Conservation (phyloP, 2,888 invertebrate species). For the Emmelina monodactyla region DNA sequence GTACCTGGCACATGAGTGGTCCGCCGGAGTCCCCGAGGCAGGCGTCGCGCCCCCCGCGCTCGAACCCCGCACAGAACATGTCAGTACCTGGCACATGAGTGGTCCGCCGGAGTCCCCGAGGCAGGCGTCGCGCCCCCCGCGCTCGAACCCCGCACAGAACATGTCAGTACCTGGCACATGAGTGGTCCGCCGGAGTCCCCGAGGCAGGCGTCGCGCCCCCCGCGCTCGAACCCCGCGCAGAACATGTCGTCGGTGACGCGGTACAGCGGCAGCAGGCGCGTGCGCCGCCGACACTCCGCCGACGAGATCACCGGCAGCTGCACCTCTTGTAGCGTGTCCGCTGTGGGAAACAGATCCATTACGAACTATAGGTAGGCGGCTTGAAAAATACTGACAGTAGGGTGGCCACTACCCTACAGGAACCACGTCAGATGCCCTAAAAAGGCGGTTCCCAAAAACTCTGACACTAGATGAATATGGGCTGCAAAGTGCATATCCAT, state of each 20-base stretch:
- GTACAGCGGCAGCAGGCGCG: conserved; percentile 77
- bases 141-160: conserved; percentile 83
- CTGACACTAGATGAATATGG: too few species aligned
- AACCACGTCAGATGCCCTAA: too few species aligned
- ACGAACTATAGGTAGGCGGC: not conserved
- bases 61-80: conserved; percentile 86
- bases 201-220: conserved; percentile 81
- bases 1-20: conserved; percentile 81
- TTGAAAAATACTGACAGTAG: not conserved
- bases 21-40: conserved; percentile 84
- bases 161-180: conserved; percentile 84
- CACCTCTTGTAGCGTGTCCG: conserved; percentile 84
- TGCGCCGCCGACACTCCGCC: conserved; percentile 76
- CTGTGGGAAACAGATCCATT: conserved; percentile 40
- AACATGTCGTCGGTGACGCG: conserved; percentile 83
- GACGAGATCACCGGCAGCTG: conserved; percentile 82
- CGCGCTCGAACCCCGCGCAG: conserved; percentile 81
- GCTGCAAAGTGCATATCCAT: too few species aligned
- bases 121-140: conserved; percentile 82
- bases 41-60: conserved; percentile 80
- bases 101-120: conserved; percentile 84
- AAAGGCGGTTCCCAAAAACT: too few species aligned
- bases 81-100: conserved; percentile 80
- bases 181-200: conserved; percentile 84
- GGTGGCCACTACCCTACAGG: too few species aligned